Evolutionary conservation across 2,113 vertebrate genomes (phyloP).

Genomic region (Egretta garzetta): DNA sequence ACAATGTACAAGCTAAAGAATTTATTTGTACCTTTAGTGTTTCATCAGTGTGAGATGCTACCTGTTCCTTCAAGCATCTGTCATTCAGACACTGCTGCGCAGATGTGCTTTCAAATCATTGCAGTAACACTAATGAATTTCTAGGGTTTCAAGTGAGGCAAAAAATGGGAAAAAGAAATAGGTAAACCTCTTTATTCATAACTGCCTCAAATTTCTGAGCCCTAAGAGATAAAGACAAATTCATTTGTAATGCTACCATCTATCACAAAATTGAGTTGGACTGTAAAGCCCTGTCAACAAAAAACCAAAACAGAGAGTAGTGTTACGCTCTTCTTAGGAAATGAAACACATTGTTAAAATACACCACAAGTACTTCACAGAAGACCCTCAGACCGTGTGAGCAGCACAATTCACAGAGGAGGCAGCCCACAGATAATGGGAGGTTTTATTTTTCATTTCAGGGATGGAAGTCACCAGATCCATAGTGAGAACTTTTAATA

Average conservation of each 20-base stretch:
- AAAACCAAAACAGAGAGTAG: neutral
- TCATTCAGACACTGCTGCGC: neutral
- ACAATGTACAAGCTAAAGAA: neutral
- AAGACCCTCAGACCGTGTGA: neutral
- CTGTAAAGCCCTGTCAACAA: neutral
- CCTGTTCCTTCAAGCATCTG: neutral
- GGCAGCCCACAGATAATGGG: neutral
- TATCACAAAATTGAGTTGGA: neutral
- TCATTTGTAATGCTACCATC: neutral
- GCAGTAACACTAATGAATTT: neutral
- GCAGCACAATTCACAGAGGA: neutral
- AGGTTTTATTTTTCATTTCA: neutral
- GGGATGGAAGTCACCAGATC: neutral
- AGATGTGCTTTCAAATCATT: neutral
- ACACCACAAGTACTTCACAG: neutral
- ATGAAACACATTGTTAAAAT: neutral
- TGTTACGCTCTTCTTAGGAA: neutral
- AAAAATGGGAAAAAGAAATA: neutral
- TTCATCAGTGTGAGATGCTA: neutral
- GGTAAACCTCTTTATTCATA: neutral
- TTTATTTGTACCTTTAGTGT: neutral
- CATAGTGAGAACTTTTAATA: neutral
- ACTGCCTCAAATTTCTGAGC: neutral
- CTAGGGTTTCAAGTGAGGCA: neutral
- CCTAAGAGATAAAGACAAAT: neutral